Percentiles rank a stretch among this genome's conserved stretches.
phyloP scores from a whole-genome alignment of 2,797 vertebrate species.

The Serranus cabrilla region DNA sequence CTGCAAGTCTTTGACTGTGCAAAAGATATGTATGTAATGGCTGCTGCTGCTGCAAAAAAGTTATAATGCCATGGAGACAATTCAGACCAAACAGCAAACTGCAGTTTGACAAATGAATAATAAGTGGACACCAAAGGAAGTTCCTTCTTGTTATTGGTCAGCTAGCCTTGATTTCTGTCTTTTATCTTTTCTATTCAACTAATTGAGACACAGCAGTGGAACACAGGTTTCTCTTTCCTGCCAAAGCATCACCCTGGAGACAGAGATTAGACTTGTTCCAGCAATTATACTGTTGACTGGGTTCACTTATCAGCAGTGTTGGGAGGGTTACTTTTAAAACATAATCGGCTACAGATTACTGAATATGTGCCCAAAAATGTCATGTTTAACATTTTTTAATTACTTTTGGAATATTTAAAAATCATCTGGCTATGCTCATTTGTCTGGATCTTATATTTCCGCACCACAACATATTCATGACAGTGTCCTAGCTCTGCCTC shows the following conservation, averaged over 20 bases:
- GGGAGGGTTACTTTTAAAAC: too few relatives aligned
- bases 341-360: too few relatives aligned
- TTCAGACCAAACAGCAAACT: background rate
- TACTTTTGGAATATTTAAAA: too few relatives aligned
- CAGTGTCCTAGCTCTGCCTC: too few relatives aligned
- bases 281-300: conserved; percentile 22
- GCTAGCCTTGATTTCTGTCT: conserved; percentile 21
- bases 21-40: background rate
- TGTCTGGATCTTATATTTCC: too few relatives aligned
- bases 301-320: conserved; percentile 11
- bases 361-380: too few relatives aligned
- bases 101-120: background rate
- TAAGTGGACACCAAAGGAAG: background rate
- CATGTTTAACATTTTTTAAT: too few relatives aligned
- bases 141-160: background rate
- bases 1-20: background rate
- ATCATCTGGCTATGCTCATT: too few relatives aligned
- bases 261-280: conserved; percentile 26
- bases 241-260: conserved; percentile 34
- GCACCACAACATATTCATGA: too few relatives aligned
- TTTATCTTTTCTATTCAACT: conserved; percentile 12
- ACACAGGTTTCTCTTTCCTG: conserved; percentile 20
- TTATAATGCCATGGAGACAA: background rate
- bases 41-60: background rate
- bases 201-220: conserved; percentile 2